Percentiles rank a stretch among this genome's conserved stretches.
Evolutionary conservation across 2,888 invertebrate species (phyloP).

Genomic region (Hymenopus coronatus): DNA sequence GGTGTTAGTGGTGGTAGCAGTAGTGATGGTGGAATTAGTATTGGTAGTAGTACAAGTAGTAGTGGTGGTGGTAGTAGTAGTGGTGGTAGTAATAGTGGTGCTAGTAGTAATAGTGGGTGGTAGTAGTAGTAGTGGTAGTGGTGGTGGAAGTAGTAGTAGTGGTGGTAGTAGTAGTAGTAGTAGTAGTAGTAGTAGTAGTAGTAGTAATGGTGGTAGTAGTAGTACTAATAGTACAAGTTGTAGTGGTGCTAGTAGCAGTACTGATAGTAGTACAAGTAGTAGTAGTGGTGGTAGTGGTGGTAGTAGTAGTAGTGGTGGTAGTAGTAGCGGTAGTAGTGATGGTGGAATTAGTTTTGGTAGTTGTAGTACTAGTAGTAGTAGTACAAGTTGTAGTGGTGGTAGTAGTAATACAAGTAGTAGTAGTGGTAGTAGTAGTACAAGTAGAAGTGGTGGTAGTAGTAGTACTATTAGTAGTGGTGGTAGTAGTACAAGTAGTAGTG

Average conservation of each 20-base stretch:
- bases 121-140: background rate
- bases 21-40: too few species aligned
- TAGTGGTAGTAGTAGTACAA: too few species aligned
- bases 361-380: too few species aligned
- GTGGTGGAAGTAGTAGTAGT: background rate
- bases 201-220: background rate
- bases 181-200: background rate
- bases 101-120: background rate
- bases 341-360: too few species aligned
- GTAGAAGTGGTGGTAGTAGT: too few species aligned
- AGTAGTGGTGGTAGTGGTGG: background rate
- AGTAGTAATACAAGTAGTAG: too few species aligned
- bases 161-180: background rate
- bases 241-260: too few species aligned
- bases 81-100: background rate
- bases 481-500: too few species aligned
- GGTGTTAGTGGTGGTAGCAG: too few species aligned
- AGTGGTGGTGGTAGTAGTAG: background rate
- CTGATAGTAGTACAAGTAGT: background rate
- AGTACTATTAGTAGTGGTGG: too few species aligned
- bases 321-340: background rate
- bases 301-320: background rate
- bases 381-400: too few species aligned
- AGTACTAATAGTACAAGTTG: background rate
- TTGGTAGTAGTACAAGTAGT: too few species aligned